A percentile compares a stretch with the other conserved stretches of the same genome.
Evolutionary conservation across 1,140 invertebrate genomes (phyloP).

Genomic region (Leucophenga varia): DNA sequence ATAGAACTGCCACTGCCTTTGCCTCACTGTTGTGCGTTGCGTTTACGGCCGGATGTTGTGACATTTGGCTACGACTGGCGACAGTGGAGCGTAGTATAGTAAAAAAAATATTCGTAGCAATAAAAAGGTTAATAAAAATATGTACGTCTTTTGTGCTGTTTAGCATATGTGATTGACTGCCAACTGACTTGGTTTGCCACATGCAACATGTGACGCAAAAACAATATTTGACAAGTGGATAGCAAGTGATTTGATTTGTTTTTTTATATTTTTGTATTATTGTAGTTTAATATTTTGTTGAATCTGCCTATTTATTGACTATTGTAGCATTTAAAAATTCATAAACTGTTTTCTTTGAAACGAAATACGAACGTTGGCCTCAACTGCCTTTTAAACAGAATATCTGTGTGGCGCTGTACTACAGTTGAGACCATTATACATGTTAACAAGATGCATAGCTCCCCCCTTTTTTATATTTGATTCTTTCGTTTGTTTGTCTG

Average conservation of each 20-base stretch:
- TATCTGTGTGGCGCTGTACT: constrained; percentile 2
- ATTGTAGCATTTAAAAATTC: constrained; percentile 45
- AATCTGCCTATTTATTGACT: constrained; percentile 5
- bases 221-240: too few relatives aligned
- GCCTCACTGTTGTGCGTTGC: too few relatives aligned
- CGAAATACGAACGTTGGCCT: not conserved
- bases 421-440: too few relatives aligned
- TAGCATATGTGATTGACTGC: too few relatives aligned
- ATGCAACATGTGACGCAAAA: constrained; percentile 6
- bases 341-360: constrained; percentile 35
- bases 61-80: constrained; percentile 40
- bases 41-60: constrained; percentile 36
- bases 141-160: constrained; percentile 23
- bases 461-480: not conserved
- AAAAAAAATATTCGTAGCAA: constrained; percentile 42
- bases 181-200: constrained; percentile 19
- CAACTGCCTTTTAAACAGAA: constrained; percentile 15
- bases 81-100: too few relatives aligned
- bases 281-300: too few relatives aligned
- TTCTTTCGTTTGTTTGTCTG: not conserved
- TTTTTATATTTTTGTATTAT: not conserved
- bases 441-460: too few relatives aligned
- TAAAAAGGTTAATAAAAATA: constrained; percentile 52
- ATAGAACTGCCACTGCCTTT: too few relatives aligned
- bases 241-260: too few relatives aligned